phyloP scores from a whole-genome alignment of 2,797 vertebrate species.

The Gallinago stenura region DNA sequence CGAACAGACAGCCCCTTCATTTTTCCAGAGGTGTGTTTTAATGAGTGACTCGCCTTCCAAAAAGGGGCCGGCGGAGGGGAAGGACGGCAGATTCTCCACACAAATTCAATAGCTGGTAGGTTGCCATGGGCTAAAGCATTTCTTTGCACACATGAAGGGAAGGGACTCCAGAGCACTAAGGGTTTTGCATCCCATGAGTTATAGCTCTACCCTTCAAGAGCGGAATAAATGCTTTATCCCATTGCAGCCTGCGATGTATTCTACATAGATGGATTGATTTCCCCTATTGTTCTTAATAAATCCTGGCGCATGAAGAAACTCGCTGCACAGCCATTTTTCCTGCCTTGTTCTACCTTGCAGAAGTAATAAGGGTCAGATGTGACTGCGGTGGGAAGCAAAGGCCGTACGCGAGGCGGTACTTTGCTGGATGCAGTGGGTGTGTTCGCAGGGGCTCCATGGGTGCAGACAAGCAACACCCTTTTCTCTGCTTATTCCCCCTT shows the following conservation, averaged over 20 bases:
- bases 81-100: slow-evolving; percentile 60
- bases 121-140: slow-evolving; percentile 69
- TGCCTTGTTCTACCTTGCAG: slow-evolving; percentile 71
- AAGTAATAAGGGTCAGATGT: slow-evolving; percentile 70
- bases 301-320: slow-evolving; percentile 66
- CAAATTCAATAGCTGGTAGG: slow-evolving; percentile 69
- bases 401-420: background rate
- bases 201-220: slow-evolving; percentile 74
- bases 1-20: slow-evolving; percentile 64
- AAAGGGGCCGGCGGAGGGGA: slow-evolving; percentile 69
- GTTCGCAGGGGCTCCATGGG: background rate
- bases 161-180: slow-evolving; percentile 65
- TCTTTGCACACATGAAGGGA: slow-evolving; percentile 68
- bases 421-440: background rate
- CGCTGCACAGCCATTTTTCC: slow-evolving; percentile 68
- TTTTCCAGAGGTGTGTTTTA: slow-evolving; percentile 73
- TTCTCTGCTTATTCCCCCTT: background rate
- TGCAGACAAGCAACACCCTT: background rate
- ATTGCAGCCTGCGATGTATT: slow-evolving; percentile 70
- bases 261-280: slow-evolving; percentile 73
- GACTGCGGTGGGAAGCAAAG: slow-evolving; percentile 62
- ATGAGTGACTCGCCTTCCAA: slow-evolving; percentile 67
- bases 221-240: slow-evolving; percentile 75
- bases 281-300: slow-evolving; percentile 76
- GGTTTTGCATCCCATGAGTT: slow-evolving; percentile 73